phyloP scores from a whole-genome alignment of 1,140 invertebrate species.

The Drosophila santomea region DNA sequence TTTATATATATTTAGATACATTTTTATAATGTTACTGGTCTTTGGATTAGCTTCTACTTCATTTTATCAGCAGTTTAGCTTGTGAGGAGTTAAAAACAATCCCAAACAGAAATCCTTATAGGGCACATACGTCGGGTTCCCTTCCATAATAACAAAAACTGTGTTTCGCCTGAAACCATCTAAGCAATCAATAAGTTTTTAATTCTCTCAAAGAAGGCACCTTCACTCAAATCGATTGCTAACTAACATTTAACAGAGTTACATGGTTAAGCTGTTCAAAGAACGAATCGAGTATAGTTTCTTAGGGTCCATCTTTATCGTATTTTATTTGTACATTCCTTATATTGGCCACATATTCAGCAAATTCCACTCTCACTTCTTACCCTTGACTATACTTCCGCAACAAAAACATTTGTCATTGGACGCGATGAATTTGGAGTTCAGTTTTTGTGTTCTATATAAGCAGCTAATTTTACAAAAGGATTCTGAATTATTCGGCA shows the following conservation, averaged over 20 bases:
- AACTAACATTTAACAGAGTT: slow-evolving; percentile 23
- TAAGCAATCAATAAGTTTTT: slow-evolving; percentile 42
- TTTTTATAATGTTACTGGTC: slow-evolving; percentile 31
- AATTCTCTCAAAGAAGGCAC: slow-evolving; percentile 48
- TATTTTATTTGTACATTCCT: slow-evolving; percentile 56
- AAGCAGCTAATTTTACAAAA: slow-evolving; percentile 45
- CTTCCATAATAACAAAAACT: slow-evolving; percentile 21
- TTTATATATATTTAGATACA: slow-evolving; percentile 21
- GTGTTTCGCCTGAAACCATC: slow-evolving; percentile 52
- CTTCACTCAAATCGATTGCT: slow-evolving; percentile 23
- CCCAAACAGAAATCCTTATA: slow-evolving; percentile 15
- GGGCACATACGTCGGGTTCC: slow-evolving; percentile 10
- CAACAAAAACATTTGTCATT: slow-evolving; percentile 31
- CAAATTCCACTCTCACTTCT: slow-evolving; percentile 27
- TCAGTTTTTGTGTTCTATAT: slow-evolving; percentile 32
- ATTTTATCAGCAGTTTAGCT: slow-evolving; percentile 57
- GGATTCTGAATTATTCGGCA: slow-evolving; percentile 32
- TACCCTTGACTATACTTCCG: slow-evolving; percentile 15
- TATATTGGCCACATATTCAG: slow-evolving; percentile 58
- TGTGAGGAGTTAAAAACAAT: slow-evolving; percentile 47
- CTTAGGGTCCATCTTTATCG: slow-evolving; percentile 18
- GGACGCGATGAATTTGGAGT: slow-evolving; percentile 43
- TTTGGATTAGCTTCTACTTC: slow-evolving; percentile 41
- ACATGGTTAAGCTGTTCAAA: slow-evolving; percentile 22
- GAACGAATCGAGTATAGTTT: slow-evolving; percentile 37